Evolutionary conservation across 2,797 vertebrate species (phyloP).

Genomic region (Chaunax sp.): DNA sequence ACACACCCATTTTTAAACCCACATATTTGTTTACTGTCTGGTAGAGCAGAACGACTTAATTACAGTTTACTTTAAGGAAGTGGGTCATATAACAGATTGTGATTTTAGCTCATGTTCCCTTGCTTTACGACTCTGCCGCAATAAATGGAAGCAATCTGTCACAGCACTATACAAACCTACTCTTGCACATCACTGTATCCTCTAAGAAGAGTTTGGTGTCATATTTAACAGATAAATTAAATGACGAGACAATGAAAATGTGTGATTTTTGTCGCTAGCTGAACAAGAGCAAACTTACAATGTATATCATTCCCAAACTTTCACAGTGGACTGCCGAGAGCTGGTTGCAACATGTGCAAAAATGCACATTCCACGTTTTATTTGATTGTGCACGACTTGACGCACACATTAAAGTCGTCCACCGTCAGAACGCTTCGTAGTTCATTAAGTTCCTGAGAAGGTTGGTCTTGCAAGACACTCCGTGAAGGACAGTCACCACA

Average conservation of each 20-base stretch:
- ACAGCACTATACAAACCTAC: not conserved
- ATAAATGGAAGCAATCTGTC: not conserved
- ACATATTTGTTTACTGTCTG: constrained; percentile 4
- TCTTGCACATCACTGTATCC: not conserved
- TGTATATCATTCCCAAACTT: not conserved
- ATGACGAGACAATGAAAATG: no score
- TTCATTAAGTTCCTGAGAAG: constrained; percentile 44
- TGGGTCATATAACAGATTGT: constrained; percentile 2
- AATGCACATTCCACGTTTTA: constrained; percentile 12
- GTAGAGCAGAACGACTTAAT: constrained; percentile 15
- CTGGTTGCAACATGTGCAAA: constrained; percentile 25
- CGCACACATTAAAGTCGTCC: constrained; percentile 2
- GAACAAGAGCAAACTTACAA: no score
- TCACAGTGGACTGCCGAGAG: not conserved
- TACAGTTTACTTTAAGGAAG: constrained; percentile 16
- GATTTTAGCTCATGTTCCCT: constrained; percentile 3
- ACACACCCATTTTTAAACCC: constrained; percentile 19
- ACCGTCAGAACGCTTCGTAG: no score
- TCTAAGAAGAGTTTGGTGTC: no score
- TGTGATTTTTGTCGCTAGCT: no score
- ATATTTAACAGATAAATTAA: no score
- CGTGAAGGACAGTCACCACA: constrained; percentile 25
- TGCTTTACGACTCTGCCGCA: not conserved
- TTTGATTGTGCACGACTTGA: constrained; percentile 3
- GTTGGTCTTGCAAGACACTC: constrained; percentile 16